Base-by-base conservation (phyloP, 64 coral and sea anemone species). In the Actinia equina region DNA sequence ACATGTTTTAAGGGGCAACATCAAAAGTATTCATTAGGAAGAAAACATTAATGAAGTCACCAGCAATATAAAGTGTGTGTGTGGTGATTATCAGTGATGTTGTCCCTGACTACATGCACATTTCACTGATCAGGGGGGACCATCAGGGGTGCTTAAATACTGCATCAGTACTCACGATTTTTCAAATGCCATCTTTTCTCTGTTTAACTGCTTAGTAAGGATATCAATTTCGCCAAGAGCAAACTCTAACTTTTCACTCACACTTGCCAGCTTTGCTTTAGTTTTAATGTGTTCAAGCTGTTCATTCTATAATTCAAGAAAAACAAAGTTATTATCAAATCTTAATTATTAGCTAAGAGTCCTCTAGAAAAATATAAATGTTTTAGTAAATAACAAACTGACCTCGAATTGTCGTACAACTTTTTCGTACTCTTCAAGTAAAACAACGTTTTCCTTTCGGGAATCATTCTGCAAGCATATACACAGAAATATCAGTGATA, bases 211-310 rank as follows among this genome's bases (percentile, higher is more conserved):
- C 26, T 94, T 95, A 64, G 94, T 95, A 51, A 98, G 78, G 65
- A 98, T 98, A 44, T 95, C 93, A 58, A 98, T 95, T 86, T 98
- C 90, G n/a, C 96, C 96, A 52, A 95, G 85, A 8, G 97, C 97
- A 99, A 99, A 99, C 88, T 95, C 89, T 22, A 99, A 83, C 84
- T 93, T 99, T 55, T 99, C 97, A 82, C 92, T 95, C 52, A 93
- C 97, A 64, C 93, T 91, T 22, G 97, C 91, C 42, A 99, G 88
- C 80, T 99, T 99, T 53, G 97, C 93, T 77, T 95, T 99, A 63
- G 97, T 99, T 71, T 87, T 95, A 22, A 99, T 93, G 71, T 99
- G 97, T 55, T 95, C 93, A 65, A 99, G 90, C 86, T 93, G 92
- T 84, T 99, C 97, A 46, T 99, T 91, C 93, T 99, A 57, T 5